Evolutionary conservation across 2,797 vertebrate species (phyloP), one percentile per base, ranked within the genome.

Genomic region (Sebastes trivittatus): DNA sequence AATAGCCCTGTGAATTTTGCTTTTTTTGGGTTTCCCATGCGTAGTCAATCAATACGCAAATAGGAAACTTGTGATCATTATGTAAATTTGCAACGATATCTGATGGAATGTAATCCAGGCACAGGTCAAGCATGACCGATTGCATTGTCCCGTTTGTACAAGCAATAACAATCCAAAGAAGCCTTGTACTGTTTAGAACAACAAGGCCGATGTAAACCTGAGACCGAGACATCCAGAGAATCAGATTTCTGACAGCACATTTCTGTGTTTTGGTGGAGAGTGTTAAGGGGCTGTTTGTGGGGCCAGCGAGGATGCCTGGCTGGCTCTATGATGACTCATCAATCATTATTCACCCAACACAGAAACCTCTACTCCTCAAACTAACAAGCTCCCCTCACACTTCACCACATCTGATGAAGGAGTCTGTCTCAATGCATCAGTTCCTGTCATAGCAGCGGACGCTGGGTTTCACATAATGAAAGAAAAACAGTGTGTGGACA

Each of bases 301-400:
- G 74, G 62, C 71, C 67, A 56, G 23, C 1, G 4, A 64, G 38
- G 72, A 32, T n/a, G 56, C 63, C 22, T 7, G 32, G 27, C 42
- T 73, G 32, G 23, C 42, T 73, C 13, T 32, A 4, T 73, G 81
- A 87, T 87, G 87, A 86, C 72, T 89, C 77, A 90, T 91, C 81
- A 85, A 60, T 86, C 77, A 89, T 84, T 78, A 85, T 72, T 81
- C 84, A 72, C 22, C 79, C 30, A 61, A 49, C 63, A 79, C 70
- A 84, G n/a, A 79, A 86, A 80, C 42, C 56, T 32, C 42, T 58
- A 38, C 79, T 82, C 64, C 54, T 80, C 80, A 76, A 78, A 77
- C 78, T 80, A 89, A 90, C 80, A 84, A 82, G 77, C 82, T 67
- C 67, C 27, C 27, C 60, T 77, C 60, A 60, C 82, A 72, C 56